Evolutionary conservation across 2,888 invertebrate species (phyloP), one percentile per base, ranked within the genome.

Genomic region (Leptinotarsa haldemani): DNA sequence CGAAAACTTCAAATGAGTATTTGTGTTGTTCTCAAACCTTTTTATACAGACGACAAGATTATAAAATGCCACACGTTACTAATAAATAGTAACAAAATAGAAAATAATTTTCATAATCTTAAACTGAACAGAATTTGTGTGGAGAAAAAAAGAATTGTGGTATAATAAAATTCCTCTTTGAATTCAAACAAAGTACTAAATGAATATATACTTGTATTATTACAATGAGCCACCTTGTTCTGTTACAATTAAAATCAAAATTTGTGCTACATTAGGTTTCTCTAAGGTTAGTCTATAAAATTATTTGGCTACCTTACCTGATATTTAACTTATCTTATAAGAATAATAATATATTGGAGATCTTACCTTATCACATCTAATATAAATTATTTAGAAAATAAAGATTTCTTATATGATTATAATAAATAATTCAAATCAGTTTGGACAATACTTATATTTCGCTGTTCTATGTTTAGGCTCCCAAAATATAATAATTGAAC

Each of bases 401-500:
- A 77, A 74, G 50, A 48, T 22, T 67, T 56, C 66, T 58, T 56
- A 71, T 48, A 56, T 61, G 15, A 48, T 69, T 80, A 78, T 72
- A 79, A 77, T 74, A 71, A 64, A 64, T 48, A 20, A 56, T 71
- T 48, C 63, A 70, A 75, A 73, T 74, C 70, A 71, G 78, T 70
- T 79, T 74, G 75, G 76, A 78, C 77, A 74, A 72, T 73, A 78
- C 80, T 83, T 83, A 72, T 74, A 78, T 80, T 83, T 83, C 82
- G 83, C 83, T 84, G 82, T 83, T 80, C 81, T 82, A 82, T 82
- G 78, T 64, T 79, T 81, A 83, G 82, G 81, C 83, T 82, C 80
- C 83, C 75, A 75, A 75, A 78, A 71, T 73, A 76, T 73, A 53
- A 69, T 69, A 71, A 72, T 75, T 74, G 72, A 72, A 70, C 65